Conservation (phyloP, 2,113 vertebrate genomes). For the Hemibagrus wyckioides region DNA sequence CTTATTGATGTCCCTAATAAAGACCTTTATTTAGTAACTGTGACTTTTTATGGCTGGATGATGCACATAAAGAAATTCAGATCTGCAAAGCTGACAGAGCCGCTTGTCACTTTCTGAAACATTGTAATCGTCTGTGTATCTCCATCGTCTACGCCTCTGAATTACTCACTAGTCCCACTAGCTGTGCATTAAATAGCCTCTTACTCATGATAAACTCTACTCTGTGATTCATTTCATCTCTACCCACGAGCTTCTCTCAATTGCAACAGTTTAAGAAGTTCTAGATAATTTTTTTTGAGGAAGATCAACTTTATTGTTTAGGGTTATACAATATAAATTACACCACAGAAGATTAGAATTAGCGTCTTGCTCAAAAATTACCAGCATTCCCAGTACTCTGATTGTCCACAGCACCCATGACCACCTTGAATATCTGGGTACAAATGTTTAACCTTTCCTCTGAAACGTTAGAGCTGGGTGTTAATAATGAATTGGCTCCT, state of each 20-base stretch:
- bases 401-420: not conserved
- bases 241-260: not conserved
- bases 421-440: not conserved
- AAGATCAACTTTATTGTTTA: not conserved
- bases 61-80: not conserved
- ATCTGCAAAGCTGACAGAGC: not conserved
- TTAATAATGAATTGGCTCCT: slow-evolving; percentile 12
- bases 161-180: not conserved
- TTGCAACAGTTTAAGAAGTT: not conserved
- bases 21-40: slow-evolving; percentile 57
- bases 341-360: not conserved
- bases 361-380: not conserved
- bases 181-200: not conserved
- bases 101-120: not conserved
- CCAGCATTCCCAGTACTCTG: not conserved
- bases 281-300: not conserved
- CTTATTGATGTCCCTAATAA: slow-evolving; percentile 57
- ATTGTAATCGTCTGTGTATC: not conserved
- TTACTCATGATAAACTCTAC: not conserved
- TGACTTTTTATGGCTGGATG: slow-evolving; percentile 2
- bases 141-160: not conserved
- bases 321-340: not conserved
- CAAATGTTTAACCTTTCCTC: not conserved
- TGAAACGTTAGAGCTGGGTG: not conserved
- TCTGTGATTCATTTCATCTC: not conserved